These are phyloP conservation scores for Solenopsis fugax DNA, from an alignment of 1,140 invertebrate species.

Conservation along the genomic window DNA sequence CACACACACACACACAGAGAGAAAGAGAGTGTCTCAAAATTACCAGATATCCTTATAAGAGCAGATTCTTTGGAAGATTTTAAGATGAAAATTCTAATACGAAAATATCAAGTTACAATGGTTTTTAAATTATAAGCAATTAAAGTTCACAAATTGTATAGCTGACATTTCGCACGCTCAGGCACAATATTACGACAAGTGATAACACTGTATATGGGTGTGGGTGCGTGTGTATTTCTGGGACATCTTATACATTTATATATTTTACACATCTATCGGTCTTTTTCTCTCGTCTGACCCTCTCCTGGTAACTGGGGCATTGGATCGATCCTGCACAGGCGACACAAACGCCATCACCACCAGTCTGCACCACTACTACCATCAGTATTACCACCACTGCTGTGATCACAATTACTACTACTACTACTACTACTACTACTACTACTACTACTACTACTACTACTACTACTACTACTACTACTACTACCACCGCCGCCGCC, in stretches of 20 bases:
- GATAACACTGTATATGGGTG: background rate
- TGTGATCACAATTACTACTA: conserved; percentile 12
- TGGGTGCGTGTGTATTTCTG: background rate
- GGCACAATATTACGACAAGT: no score
- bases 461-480: background rate
- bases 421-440: background rate
- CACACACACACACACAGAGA: no score
- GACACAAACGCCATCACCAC: conserved; percentile 64
- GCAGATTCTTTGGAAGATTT: no score
- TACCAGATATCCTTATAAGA: no score
- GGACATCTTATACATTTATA: conserved; percentile 7
- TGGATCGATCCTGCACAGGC: conserved; percentile 82
- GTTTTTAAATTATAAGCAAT: no score
- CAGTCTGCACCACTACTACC: conserved; percentile 16
- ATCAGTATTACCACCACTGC: background rate
- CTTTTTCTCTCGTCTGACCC: conserved; percentile 71
- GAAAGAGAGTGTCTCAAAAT: no score
- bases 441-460: background rate
- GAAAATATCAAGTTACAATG: no score
- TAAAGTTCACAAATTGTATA: no score
- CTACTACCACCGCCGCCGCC: background rate
- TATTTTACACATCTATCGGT: conserved; percentile 19
- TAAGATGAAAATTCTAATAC: no score
- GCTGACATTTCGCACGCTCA: no score
- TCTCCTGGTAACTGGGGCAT: conserved; percentile 83